phyloP scores from a whole-genome alignment of 2,888 invertebrate genomes.

The Ophraella communa region DNA sequence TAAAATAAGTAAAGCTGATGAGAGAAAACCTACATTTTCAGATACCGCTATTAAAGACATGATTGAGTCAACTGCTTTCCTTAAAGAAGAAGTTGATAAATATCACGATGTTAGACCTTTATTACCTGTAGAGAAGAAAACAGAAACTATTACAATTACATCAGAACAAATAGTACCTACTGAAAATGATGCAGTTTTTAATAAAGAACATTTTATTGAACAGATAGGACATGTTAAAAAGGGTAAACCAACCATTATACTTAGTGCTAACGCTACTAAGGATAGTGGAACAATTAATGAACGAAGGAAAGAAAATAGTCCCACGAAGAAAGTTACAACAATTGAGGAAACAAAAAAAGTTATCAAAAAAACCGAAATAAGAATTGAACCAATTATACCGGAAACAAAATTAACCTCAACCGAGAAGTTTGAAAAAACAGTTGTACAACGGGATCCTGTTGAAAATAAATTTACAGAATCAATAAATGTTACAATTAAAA shows the following conservation, averaged over 20 bases:
- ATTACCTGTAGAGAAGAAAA: not conserved
- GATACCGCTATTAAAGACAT: slow-evolving; percentile 46
- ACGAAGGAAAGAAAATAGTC: slow-evolving; percentile 4
- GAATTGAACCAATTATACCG: not conserved
- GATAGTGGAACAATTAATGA: slow-evolving; percentile 36
- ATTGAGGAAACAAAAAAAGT: slow-evolving; percentile 3
- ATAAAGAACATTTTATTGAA: slow-evolving; percentile 22
- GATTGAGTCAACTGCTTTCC: slow-evolving; percentile 46
- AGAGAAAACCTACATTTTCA: slow-evolving; percentile 35
- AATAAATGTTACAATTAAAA: slow-evolving; percentile 22
- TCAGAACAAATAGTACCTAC: not conserved
- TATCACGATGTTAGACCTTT: slow-evolving; percentile 49
- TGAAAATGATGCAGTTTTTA: not conserved
- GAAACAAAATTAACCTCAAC: not conserved
- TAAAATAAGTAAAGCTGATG: slow-evolving; percentile 37
- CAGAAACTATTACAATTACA: not conserved
- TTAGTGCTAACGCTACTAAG: slow-evolving; percentile 34
- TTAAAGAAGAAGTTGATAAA: slow-evolving; percentile 47
- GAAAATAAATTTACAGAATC: slow-evolving; percentile 1
- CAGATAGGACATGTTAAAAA: slow-evolving; percentile 37
- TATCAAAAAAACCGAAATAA: slow-evolving; percentile 17
- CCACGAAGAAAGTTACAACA: not conserved
- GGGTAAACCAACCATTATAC: slow-evolving; percentile 6
- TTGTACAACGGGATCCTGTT: not conserved
- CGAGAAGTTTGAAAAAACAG: not conserved